Percentiles rank a stretch among this genome's conserved stretches.
Evolutionary conservation across 2,888 invertebrate genomes (phyloP).

Genomic region (Tipula lateralis): DNA sequence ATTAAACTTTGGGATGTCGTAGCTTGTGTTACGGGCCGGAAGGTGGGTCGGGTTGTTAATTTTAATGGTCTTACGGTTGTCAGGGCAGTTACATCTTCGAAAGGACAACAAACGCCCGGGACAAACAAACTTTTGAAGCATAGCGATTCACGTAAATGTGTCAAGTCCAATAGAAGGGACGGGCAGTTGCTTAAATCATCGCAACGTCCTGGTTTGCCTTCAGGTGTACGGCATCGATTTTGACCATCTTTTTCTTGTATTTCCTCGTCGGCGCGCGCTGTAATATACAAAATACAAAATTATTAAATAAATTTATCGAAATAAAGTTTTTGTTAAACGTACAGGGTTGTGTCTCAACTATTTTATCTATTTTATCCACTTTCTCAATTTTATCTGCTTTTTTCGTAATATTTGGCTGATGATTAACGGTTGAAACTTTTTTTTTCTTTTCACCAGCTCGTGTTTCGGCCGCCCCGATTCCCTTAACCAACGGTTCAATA

Average conservation of each 20-base stretch:
- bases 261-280: not conserved
- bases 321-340: not conserved
- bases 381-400: not conserved
- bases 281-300: constrained; percentile 33
- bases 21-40: constrained; percentile 43
- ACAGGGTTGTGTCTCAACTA: not conserved
- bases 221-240: constrained; percentile 73
- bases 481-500: constrained; percentile 64
- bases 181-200: constrained; percentile 87
- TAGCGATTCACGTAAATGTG: constrained; percentile 75
- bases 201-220: constrained; percentile 72
- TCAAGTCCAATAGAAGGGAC: constrained; percentile 72
- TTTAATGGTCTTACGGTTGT: constrained; percentile 44
- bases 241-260: constrained; percentile 51
- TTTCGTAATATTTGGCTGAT: not conserved
- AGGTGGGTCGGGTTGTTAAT: constrained; percentile 43
- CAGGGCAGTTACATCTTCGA: constrained; percentile 46
- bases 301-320: not conserved
- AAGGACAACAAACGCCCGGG: constrained; percentile 87
- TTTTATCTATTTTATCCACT: not conserved
- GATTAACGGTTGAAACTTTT: constrained; percentile 34
- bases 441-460: constrained; percentile 43
- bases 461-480: constrained; percentile 39
- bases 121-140: constrained; percentile 89
- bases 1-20: constrained; percentile 39